Evolutionary conservation across 2,113 vertebrate genomes (phyloP), one percentile per base, ranked within the genome.

Genomic region (Tylochromis polylepis): DNA sequence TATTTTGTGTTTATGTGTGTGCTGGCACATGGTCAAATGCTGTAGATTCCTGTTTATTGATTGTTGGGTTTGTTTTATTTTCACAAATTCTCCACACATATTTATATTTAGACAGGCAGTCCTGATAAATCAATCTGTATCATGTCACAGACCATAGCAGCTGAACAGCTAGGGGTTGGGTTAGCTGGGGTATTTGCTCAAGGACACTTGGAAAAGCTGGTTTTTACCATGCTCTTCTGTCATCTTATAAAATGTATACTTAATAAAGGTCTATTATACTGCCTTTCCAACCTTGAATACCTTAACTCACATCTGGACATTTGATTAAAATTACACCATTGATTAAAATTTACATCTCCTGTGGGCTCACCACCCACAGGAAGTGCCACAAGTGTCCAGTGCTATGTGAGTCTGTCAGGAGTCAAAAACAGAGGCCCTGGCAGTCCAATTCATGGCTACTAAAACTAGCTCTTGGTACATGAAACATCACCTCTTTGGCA

Each of bases 181-280:
- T 70, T 75, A 75, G 67, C 70, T 49, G 24, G 27, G 10, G 27
- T 67, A 70, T 84, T 86, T 87, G 82, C 62, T 90, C 82, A 91
- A 94, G 91, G 91, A 92, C 90, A 89, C 75, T 43, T 82, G 81
- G 78, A 84, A 15, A 82, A 36, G n/a, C 29, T 83, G 56, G 34
- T 29, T 36, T 11, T 81, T 51, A 83, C 12, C 72, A 24, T 15
- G 11, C 18, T 18, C 24, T 6, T 87, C 72, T 81, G 85, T 58
- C 62, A 41, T 85, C 9, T 86, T 79, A 77, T 85, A 27, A 86
- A 90, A 88, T 53, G 67, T 20, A 82, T 36, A 34, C 29, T 78
- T 75, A 46, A 31, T 11, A 51, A 20, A 75, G 43, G 9, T 75
- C 3, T 18, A 29, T 43, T 49, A 2, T 24, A 49, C 70, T 75